Percentiles rank a stretch among this genome's conserved stretches.
Evolutionary conservation across 2,888 invertebrate species (phyloP).

Genomic region (Agriotes lineatus): DNA sequence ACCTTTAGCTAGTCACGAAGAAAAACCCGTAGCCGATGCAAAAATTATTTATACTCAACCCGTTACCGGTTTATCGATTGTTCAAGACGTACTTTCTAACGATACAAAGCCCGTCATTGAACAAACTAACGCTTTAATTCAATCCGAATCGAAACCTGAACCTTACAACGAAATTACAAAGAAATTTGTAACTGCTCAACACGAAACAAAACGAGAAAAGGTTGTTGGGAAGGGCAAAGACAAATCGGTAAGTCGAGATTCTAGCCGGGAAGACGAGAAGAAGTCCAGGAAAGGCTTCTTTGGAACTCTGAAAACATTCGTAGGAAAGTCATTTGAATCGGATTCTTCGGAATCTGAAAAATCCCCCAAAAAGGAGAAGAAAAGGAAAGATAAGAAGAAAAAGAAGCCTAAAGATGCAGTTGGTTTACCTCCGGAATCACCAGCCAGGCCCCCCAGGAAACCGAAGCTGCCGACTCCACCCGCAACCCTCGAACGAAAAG

Average conservation of each 20-base stretch:
- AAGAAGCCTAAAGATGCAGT: constrained; percentile 45
- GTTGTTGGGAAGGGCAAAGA: constrained; percentile 42
- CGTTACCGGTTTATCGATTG: constrained; percentile 45
- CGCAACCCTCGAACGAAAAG: constrained; percentile 49
- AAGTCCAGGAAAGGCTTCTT: constrained; percentile 62
- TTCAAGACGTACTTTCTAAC: constrained; percentile 45
- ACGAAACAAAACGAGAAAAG: constrained; percentile 40
- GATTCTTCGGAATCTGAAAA: constrained; percentile 65
- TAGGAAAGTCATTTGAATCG: constrained; percentile 62
- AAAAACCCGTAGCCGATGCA: constrained; percentile 45
- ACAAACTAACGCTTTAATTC: constrained; percentile 63
- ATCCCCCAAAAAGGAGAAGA: constrained; percentile 58
- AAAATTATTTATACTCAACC: constrained; percentile 48
- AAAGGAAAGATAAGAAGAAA: constrained; percentile 54
- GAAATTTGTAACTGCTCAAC: constrained; percentile 22
- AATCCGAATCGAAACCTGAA: constrained; percentile 62
- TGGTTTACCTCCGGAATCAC: constrained; percentile 51
- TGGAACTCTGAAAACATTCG: constrained; percentile 63
- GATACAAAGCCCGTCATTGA: constrained; percentile 49
- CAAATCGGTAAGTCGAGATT: constrained; percentile 48
- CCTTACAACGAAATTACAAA: constrained; percentile 53
- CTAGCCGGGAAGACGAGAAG: constrained; percentile 57
- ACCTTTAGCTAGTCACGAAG: constrained; percentile 61
- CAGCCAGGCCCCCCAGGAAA: constrained; percentile 55
- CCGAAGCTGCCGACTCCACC: constrained; percentile 58